Evolutionary conservation across 2,797 vertebrate genomes (phyloP), one percentile per base, ranked within the genome.

Genomic region (Scolopax rusticola): DNA sequence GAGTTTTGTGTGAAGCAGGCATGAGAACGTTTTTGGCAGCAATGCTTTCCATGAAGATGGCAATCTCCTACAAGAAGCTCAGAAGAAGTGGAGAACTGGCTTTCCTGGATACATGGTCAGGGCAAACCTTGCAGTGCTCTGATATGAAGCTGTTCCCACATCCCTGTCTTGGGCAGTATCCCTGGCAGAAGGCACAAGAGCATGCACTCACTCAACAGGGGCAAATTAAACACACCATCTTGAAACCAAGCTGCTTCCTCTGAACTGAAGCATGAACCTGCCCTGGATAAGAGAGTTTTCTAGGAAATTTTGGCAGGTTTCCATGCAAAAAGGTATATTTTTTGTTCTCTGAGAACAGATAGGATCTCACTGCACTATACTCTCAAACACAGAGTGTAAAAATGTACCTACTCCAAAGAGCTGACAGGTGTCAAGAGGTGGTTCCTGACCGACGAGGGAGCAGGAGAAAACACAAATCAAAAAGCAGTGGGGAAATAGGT

Each of bases 151-250:
- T 2, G 0, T 53, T 75, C 54, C 75, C 21, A 28, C 19, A 73
- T 38, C 50, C 41, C 12, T 6, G 1, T 8, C 48, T 32, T 0
- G 0, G 33, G 43, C 36, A 76, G 32, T 20, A 57, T 57, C 48
- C 41, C 40, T 16, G 15, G n/a, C 45, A 65, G 15, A 54, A 68
- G 50, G 36, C 19, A 60, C 40, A 60, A 53, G 40, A 47, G 2
- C 4, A 5, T 7, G 32, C 23, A 11, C 15, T 56, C 78, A n/a
- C 19, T 77, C 69, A 84, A 6, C 23, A 0, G 0, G 56, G 43
- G 5, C 27, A 77, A 53, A 74, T 54, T 15, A 89, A 86, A 77
- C 33, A 68, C 0, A 0, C 2, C 0, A 0, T 28, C 47, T 48
- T n/a, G 11, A 87, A 90, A 73, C 32, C 32, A 63, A 80, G 21